Base-by-base conservation (phyloP, 1,140 invertebrate genomes). In the Lucilia sericata region DNA sequence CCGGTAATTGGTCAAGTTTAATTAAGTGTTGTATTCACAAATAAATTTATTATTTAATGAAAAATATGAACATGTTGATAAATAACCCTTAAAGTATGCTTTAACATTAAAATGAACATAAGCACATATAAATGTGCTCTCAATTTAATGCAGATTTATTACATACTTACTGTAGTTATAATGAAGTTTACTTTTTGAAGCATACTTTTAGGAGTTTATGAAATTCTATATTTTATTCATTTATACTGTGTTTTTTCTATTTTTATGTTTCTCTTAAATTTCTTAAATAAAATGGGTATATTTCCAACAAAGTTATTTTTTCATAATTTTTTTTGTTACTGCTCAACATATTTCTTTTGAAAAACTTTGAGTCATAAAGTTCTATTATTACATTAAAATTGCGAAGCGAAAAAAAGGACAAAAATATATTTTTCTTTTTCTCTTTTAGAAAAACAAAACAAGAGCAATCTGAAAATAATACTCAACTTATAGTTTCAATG, bases 151-250 rank as follows among this genome's bases (percentile, higher is more conserved):
- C 60, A 65, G n/a, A 10, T 10, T 70, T 70, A 70, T 19, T 7
- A 12, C 65, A 19, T 55, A 55, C 51, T 55, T 55, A 17, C 3
- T 2, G 13, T 5, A 2, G 51, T 55, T 55, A 55, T 21, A 70
- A 70, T 21, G 21, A 70, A 70, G 9, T 21, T 60, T 25, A 21
- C 25, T 21, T 8, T 21, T 21, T 25, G n/a, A 25, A 70, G 65
- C 9, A 70, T 70, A 70, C n/a, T 70, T 70, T 70, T 5, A 70
- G 65, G 19, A 70, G 65, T 70, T 70, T 70, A 21, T 21, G 65
- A 70, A 21, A 70, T 21, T 55, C 12, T 55, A 42, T 55, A 55
- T 55, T 17, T 55, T 55, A 55, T 55, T 55, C 51, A 42, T 42
- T 42, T 42, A 42, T 17, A 55, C 12, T 55, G 5, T 42, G 51